Evolutionary conservation across 2,797 vertebrate genomes (phyloP).

Genomic region (Triplophysa bombifrons): DNA sequence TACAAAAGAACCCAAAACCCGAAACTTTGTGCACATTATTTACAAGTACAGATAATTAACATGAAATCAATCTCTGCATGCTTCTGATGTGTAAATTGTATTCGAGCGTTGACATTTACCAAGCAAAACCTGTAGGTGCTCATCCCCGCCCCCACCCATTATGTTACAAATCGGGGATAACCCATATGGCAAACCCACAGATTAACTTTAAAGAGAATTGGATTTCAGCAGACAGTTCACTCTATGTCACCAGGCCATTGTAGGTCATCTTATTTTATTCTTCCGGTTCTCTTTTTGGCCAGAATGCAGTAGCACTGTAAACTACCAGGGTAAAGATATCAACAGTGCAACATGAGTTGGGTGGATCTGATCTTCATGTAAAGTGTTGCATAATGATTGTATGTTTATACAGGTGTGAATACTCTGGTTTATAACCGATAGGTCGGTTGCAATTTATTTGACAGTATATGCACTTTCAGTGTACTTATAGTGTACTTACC

Average conservation of each 20-base stretch:
- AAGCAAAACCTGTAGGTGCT: conserved; percentile 13
- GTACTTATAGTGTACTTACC: too few species aligned
- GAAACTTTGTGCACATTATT: background rate
- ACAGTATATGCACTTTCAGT: too few species aligned
- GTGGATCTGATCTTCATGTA: background rate
- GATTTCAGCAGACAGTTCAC: conserved; percentile 25
- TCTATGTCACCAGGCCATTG: background rate
- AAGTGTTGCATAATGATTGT: conserved; percentile 3
- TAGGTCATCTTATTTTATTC: conserved; percentile 20
- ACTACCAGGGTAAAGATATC: conserved; percentile 15
- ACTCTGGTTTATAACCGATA: conserved; percentile 47
- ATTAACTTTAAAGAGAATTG: conserved; percentile 47
- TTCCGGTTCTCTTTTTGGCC: background rate
- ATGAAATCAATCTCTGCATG: background rate
- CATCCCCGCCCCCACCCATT: conserved; percentile 31
- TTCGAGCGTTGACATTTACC: background rate
- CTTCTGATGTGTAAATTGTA: background rate
- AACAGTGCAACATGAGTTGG: background rate
- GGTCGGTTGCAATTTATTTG: too few species aligned
- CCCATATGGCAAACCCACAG: conserved; percentile 52
- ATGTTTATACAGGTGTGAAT: background rate
- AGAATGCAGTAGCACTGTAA: background rate
- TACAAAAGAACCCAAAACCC: background rate
- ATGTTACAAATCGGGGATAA: conserved; percentile 43
- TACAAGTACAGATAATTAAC: background rate